Evolutionary conservation across 2,888 invertebrate species (phyloP), one percentile per base, ranked within the genome.

Genomic region (Leucophora obtusa): DNA sequence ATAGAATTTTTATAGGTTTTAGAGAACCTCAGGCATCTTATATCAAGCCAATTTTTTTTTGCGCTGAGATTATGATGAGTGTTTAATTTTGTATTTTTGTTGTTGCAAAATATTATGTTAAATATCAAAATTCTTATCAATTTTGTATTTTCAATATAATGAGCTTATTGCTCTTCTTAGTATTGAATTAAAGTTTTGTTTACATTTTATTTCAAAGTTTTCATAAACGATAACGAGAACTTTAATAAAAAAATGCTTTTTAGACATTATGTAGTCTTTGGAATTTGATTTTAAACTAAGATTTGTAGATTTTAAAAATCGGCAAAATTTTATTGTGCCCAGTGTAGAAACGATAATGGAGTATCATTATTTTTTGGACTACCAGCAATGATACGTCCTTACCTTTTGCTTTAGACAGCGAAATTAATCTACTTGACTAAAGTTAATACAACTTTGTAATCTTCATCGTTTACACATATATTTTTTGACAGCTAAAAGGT

Each of bases 1-100:
- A 43, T 38, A 58, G n/a, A 2, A 17, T 43, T 58, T 56, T 50
- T 3, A 15, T 56, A 50, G 56, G 28, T 50, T 28, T 62, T 62
- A 18, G 24, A 60, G 17, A 24, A 56, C 15, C 17, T 11, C 14
- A 33, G 7, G 10, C 15, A 5, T 28, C 5, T 3, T 43, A 43
- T 9, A 14, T 14, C 43, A n/a, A 47, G 14, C 14, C 4, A 47
- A 14, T 43, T 38, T 47, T 47, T 47, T 47, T 47, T n/a, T 47
- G 43, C 43, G 43, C 43, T n/a, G n/a, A 47, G 43, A 47, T 47
- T 47, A 47, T n/a, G 43, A n/a, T n/a, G 43, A 47, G 43, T 47
- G n/a, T n/a, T 5, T n/a, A n/a, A 47, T 47, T 47, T 47, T 11
- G n/a, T 9, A 3, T 38, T 47, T 47, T n/a, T 47, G 43, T n/a